Conservation (phyloP, 2,113 vertebrate species). For the Oxygymnocypris stewartii region DNA sequence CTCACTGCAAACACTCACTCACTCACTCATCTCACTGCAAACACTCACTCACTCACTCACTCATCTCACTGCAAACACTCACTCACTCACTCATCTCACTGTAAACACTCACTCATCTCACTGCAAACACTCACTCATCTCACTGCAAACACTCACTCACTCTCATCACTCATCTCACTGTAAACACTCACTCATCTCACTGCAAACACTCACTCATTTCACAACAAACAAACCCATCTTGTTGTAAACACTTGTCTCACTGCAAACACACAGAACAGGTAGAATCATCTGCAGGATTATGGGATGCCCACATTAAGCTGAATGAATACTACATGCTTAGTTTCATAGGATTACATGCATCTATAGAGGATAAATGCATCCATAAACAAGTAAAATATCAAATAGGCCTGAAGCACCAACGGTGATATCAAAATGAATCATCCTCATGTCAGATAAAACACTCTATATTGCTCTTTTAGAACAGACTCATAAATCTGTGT, state of each 20-base stretch:
- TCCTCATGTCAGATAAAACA: neutral
- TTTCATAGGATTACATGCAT: neutral
- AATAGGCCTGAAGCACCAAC: neutral
- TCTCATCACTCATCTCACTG: neutral
- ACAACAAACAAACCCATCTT: neutral
- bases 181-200: neutral
- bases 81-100: neutral
- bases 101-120: too few relatives aligned
- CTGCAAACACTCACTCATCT: too few relatives aligned
- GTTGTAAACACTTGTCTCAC: neutral
- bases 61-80: neutral
- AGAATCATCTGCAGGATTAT: neutral
- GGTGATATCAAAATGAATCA: neutral
- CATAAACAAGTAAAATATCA: neutral
- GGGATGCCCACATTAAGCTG: neutral
- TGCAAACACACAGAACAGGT: neutral
- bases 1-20: neutral
- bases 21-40: neutral
- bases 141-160: neutral
- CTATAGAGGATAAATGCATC: neutral
- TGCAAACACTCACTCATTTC: neutral
- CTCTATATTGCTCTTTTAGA: neutral
- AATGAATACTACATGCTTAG: neutral
- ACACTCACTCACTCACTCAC: neutral
- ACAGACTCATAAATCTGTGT: neutral